Conservation (phyloP, 2,888 invertebrate genomes). For the Lamellibrachia satsuma region DNA sequence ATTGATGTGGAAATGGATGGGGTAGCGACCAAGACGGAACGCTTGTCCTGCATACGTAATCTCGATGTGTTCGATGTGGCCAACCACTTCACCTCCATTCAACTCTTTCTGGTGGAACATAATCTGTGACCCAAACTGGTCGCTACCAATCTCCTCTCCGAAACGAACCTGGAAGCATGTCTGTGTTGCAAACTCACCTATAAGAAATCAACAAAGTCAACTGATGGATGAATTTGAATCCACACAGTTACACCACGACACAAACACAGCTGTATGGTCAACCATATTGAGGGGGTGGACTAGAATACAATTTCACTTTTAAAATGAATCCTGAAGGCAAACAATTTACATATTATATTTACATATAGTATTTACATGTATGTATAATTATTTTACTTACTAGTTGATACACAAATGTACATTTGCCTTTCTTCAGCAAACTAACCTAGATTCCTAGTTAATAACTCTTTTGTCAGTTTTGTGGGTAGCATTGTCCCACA, state of each 20-base stretch:
- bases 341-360: background rate
- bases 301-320: too few species aligned
- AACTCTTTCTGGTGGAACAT: conserved; percentile 41
- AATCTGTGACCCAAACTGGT: conserved; percentile 59
- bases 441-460: too few species aligned
- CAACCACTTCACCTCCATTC: conserved; percentile 30
- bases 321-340: too few species aligned
- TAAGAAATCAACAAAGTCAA: conserved; percentile 24
- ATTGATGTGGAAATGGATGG: conserved; percentile 49
- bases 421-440: too few species aligned
- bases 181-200: conserved; percentile 60
- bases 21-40: conserved; percentile 47
- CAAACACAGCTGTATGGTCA: too few species aligned
- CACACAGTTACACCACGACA: background rate
- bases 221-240: background rate
- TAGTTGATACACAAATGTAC: too few species aligned
- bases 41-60: conserved; percentile 45
- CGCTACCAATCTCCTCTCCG: conserved; percentile 60
- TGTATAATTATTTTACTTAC: too few species aligned
- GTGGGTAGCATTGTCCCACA: too few species aligned
- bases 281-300: too few species aligned
- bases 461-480: too few species aligned
- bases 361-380: too few species aligned
- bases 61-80: conserved; percentile 38
- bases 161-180: conserved; percentile 62